Evolutionary conservation across 2,113 vertebrate species (phyloP).

Genomic region (Ptilonorhynchus violaceus): DNA sequence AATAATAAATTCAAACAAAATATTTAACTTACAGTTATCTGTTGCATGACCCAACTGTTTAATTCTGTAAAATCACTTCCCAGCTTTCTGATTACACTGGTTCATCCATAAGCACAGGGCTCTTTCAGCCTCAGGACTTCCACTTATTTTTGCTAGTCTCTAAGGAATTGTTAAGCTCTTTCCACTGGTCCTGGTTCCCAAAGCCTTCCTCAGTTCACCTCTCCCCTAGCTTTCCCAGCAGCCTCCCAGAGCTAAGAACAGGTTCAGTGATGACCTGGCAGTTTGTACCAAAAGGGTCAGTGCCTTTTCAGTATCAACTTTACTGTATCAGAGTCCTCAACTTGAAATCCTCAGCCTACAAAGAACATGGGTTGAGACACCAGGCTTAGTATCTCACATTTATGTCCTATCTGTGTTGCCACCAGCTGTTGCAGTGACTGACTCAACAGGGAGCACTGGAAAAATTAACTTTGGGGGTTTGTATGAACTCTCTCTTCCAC

Average conservation of each 20-base stretch:
- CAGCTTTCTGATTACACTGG: background rate
- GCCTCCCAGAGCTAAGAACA: background rate
- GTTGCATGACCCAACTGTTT: background rate
- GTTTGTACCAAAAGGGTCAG: background rate
- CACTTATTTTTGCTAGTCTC: background rate
- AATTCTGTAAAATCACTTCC: background rate
- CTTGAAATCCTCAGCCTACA: background rate
- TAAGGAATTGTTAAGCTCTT: background rate
- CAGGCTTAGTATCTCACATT: background rate
- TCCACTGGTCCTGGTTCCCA: background rate
- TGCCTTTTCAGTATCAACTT: background rate
- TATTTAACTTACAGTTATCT: background rate
- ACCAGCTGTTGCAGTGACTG: background rate
- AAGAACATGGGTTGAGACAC: background rate
- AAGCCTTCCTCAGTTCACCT: background rate
- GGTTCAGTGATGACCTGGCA: background rate
- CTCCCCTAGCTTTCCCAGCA: background rate
- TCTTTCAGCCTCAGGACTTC: background rate
- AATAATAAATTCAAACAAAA: too few species aligned
- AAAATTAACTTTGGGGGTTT: background rate
- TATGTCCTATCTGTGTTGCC: background rate
- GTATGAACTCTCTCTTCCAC: background rate
- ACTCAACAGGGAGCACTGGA: background rate
- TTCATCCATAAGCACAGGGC: background rate
- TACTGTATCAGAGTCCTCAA: background rate